Evolutionary conservation across 2,888 invertebrate genomes (phyloP).

Genomic region (Pegoplata infirma): DNA sequence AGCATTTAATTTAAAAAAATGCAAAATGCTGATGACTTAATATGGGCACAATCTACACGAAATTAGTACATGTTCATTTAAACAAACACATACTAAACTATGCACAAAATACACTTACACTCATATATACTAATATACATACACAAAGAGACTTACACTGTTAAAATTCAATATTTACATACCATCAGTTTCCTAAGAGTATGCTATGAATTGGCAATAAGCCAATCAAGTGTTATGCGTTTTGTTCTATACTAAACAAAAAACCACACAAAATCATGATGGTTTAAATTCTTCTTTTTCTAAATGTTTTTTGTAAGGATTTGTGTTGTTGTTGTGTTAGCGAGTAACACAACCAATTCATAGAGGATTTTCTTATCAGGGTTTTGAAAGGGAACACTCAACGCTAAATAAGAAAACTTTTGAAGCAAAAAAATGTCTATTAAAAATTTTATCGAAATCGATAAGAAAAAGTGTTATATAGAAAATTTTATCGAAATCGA

Average conservation of each 20-base stretch:
- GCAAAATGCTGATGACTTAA: constrained; percentile 39
- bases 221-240: constrained; percentile 53
- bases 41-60: constrained; percentile 26
- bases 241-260: constrained; percentile 27
- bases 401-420: too few species aligned
- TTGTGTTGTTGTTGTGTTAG: background rate
- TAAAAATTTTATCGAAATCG: too few species aligned
- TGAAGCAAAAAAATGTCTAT: too few species aligned
- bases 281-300: background rate
- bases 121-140: background rate
- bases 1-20: constrained; percentile 47
- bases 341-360: background rate
- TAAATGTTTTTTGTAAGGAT: background rate
- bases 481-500: too few species aligned
- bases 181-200: constrained; percentile 22
- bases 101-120: background rate
- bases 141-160: background rate
- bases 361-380: background rate
- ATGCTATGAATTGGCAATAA: constrained; percentile 55
- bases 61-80: constrained; percentile 16
- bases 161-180: constrained; percentile 19
- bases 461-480: too few species aligned
- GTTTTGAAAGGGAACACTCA: too few species aligned
- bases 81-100: constrained; percentile 13
- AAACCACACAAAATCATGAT: background rate